Evolutionary conservation across 2,797 vertebrate genomes (phyloP), one percentile per base, ranked within the genome.

Genomic region (Pangasius krempfi): DNA sequence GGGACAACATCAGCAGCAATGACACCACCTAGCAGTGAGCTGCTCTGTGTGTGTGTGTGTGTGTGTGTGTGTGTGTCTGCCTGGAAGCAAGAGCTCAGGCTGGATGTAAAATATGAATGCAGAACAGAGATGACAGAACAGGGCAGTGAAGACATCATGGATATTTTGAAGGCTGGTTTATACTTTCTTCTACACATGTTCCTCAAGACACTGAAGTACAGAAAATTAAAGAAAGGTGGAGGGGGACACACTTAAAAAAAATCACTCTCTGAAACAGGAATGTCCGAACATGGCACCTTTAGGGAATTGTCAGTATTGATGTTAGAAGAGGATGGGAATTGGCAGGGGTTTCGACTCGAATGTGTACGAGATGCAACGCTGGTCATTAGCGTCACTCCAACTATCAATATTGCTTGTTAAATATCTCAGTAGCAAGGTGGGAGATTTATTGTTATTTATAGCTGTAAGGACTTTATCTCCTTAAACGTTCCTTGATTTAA

Each of bases 1-100:
- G 91, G 88, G 90, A 94, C 91, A 92, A 91, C 91, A 87, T 86
- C 89, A 93, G 93, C 88, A 92, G 85, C 86, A 47, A 93, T 92
- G 92, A 89, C 81, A 89, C 91, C 91, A 87, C 91, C 0, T 68
- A 86, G 85, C 91, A 92, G 1, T n/a, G 37, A 40, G 86, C 80
- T 85, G 89, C 83, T 87, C 44, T 33, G 52, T 33, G 66, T 33
- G 12, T 30, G 86, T 52, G 84, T 92, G 66, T 87, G 91, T 91
- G 18, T 84, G 90, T 75, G 89, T 30, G 58, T 64, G 20, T 1
- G 54, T 37, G 68, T 44, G 5, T 68, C 25, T 85, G 87, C 25
- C 37, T 12, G 40, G 14, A 56, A 70, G 87, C 90, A 90, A 85
- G 82, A 62, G 85, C 83, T 83, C 90, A 86, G 62, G 64, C 66